phyloP scores from a whole-genome alignment of 2,113 vertebrate species.

The Prionailurus viverrinus region DNA sequence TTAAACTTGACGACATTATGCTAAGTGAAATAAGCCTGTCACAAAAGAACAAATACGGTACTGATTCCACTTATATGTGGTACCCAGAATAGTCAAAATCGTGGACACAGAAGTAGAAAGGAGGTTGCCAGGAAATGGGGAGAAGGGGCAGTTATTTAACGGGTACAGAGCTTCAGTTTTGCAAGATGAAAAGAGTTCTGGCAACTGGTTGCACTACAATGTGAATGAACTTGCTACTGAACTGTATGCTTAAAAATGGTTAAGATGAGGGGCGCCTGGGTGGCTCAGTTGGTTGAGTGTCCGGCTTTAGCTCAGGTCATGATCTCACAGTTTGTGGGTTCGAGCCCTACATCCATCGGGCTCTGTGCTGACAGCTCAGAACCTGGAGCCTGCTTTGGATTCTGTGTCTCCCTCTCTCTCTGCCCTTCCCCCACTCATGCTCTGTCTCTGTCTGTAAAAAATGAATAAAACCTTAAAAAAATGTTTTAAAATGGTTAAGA shows the following conservation, averaged over 20 bases:
- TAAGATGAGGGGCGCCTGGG: not conserved
- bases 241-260: not conserved
- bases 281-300: no score
- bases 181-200: not conserved
- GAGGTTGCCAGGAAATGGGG: not conserved
- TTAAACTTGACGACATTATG: not conserved
- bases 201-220: not conserved
- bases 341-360: no score
- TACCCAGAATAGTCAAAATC: not conserved
- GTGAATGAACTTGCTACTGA: slow-evolving; percentile 13
- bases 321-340: no score
- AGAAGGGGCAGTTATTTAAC: not conserved
- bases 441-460: no score
- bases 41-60: not conserved
- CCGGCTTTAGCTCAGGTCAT: no score
- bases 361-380: no score
- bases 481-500: not conserved
- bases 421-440: no score
- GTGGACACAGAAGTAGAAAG: not conserved
- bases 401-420: no score
- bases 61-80: not conserved
- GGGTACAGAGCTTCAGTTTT: not conserved
- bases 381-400: no score
- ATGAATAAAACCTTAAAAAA: no score
- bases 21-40: not conserved